Evolutionary conservation across 1,140 invertebrate species (phyloP).

Genomic region (Orius insidiosus): DNA sequence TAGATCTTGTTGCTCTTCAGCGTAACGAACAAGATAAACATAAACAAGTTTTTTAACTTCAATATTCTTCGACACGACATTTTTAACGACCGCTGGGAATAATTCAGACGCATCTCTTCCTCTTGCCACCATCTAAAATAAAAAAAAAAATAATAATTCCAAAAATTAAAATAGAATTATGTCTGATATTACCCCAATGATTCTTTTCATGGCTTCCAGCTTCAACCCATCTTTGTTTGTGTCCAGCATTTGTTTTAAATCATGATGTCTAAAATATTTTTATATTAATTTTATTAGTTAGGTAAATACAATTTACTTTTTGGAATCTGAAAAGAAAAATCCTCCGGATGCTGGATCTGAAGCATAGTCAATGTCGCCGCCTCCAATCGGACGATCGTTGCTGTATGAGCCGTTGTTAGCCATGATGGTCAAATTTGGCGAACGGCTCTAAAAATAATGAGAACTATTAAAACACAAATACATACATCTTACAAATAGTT

Average conservation of each 20-base stretch:
- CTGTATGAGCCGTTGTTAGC: constrained; percentile 42
- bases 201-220: constrained; percentile 97
- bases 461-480: too few species aligned
- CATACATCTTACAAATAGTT: too few species aligned
- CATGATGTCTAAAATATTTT: constrained; percentile 56
- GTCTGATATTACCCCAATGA: constrained; percentile 72
- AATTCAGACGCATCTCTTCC: constrained; percentile 94
- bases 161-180: constrained; percentile 15
- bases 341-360: constrained; percentile 75
- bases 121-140: constrained; percentile 82
- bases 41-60: constrained; percentile 99
- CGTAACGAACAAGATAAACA: constrained; percentile 94
- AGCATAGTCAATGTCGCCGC: constrained; percentile 46
- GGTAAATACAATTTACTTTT: constrained; percentile 60
- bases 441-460: too few species aligned
- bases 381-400: constrained; percentile 33
- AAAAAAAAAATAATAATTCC: constrained; percentile 22
- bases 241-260: constrained; percentile 90
- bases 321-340: constrained; percentile 81
- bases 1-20: constrained; percentile 96
- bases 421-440: constrained; percentile 22
- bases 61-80: constrained; percentile 98
- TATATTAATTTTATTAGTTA: neutral
- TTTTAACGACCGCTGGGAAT: constrained; percentile 98
- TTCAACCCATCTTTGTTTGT: constrained; percentile 94